Base-by-base conservation (phyloP, 2,113 vertebrate genomes). In the Lamprotornis superbus region DNA sequence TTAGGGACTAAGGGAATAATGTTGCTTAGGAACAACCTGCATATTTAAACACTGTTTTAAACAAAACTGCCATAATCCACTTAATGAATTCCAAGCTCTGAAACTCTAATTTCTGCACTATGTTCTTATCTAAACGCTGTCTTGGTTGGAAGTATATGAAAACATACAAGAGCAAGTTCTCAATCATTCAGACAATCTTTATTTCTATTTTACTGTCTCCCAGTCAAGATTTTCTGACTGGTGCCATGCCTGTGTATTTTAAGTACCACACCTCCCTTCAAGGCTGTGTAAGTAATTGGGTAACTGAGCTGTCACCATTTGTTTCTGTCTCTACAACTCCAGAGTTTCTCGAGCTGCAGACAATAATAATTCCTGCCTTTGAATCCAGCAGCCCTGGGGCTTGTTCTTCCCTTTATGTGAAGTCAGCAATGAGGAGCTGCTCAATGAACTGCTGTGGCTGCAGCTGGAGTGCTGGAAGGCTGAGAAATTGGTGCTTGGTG, bases 11-110 rank as follows among this genome's bases (percentile, higher is more conserved):
- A 83, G 93, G 83, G 92, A 92, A 69, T 80, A 39, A 89, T 78
- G 88, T 96, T 95, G 93, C 96, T 95, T 95, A 93, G 96, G 93
- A 95, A 93, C 92, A 97, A 89, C 86, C 88, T 95, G 71, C 90
- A 96, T 95, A 79, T 93, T 97, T 93, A 96, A 92, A 82, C 53
- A 88, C 60, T 76, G 23, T 83, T 95, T 93, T 79, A 93, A 95
- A 92, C 60, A 73, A 89, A 89, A 93, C 64, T 83, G 78, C 40
- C 55, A 67, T 60, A 77, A 61, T 89, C 56, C 71, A 47, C 55
- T 77, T 95, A 93, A 97, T 83, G 73, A 93, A 88, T 90, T 82
- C 76, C 52, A 83, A 78, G 30, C 47, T 79, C 63, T 78, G 71
- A 88, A 78, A 68, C 47, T 80, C 60, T 57, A 33, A 85, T 91